Percentiles rank a stretch among this genome's conserved stretches.
Evolutionary conservation across 1,140 invertebrate species (phyloP).

Genomic region (Neodiprion virginianus): DNA sequence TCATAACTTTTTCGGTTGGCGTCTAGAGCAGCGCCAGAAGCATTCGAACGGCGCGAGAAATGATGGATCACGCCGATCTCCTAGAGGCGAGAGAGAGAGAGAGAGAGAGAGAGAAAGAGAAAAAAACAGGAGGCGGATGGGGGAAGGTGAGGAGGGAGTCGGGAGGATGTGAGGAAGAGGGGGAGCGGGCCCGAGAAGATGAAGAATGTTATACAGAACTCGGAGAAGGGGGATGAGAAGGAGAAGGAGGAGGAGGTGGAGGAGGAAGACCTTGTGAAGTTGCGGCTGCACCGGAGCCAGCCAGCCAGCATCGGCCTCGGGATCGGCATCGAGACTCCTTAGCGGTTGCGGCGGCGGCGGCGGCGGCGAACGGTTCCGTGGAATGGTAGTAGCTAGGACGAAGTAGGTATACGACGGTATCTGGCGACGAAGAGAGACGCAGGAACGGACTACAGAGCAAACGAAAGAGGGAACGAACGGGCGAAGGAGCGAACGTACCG

Average conservation of each 20-base stretch:
- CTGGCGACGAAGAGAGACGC: conserved; percentile 18
- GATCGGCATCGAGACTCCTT: not conserved
- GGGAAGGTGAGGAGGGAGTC: conserved; percentile 29
- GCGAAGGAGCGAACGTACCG: conserved; percentile 28
- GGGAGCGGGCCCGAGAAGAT: conserved; percentile 29
- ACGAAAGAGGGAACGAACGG: conserved; percentile 12
- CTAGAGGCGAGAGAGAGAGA: conserved; percentile 27
- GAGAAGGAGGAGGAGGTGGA: conserved; percentile 21
- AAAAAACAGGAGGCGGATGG: conserved; percentile 9
- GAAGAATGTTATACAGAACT: not conserved
- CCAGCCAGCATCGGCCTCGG: not conserved
- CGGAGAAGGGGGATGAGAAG: not conserved
- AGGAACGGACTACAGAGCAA: conserved; percentile 1
- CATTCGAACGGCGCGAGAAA: conserved; percentile 36
- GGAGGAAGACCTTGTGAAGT: conserved; percentile 11
- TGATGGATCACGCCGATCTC: conserved; percentile 43
- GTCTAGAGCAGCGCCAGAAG: conserved; percentile 16
- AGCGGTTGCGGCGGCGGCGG: conserved; percentile 13
- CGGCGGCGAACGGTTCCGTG: conserved; percentile 14
- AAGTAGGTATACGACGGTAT: conserved; percentile 14
- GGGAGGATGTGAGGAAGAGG: conserved; percentile 8
- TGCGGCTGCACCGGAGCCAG: conserved; percentile 6
- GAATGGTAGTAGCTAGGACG: conserved; percentile 13
- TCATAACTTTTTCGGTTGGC: conserved; percentile 11
- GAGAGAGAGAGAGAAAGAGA: conserved; percentile 9